Evolutionary conservation across 92 coral and sea anemone genomes (phyloP).

Genomic region (Porites cylindrica): DNA sequence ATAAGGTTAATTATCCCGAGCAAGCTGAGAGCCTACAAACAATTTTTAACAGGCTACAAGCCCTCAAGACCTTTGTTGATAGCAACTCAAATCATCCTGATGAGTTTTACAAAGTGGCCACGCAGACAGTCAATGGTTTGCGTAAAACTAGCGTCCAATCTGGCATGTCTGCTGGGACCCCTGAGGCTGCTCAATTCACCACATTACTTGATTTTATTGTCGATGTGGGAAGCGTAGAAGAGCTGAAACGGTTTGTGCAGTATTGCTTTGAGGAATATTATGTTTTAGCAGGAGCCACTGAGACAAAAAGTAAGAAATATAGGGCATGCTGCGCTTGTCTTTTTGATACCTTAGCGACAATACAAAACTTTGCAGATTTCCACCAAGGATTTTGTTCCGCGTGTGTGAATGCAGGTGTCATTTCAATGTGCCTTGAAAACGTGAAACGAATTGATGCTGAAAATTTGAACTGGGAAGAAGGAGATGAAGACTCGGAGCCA

Average conservation of each 20-base stretch:
- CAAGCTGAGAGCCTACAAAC: background rate
- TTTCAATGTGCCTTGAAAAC: slow-evolving; percentile 34
- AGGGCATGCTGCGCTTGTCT: background rate
- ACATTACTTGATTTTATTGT: background rate
- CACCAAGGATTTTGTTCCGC: slow-evolving; percentile 37
- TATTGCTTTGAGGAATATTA: slow-evolving; percentile 21
- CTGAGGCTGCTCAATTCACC: background rate
- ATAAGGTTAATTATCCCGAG: slow-evolving; percentile 3
- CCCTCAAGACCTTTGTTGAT: background rate
- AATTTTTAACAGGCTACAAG: background rate
- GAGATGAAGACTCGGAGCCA: background rate
- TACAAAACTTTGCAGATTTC: slow-evolving; percentile 28
- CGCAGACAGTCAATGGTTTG: background rate
- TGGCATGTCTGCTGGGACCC: background rate
- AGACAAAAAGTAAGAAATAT: background rate
- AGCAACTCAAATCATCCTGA: background rate
- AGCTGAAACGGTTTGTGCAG: slow-evolving; percentile 9
- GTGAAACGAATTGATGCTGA: slow-evolving; percentile 13
- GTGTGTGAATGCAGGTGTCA: slow-evolving; percentile 14
- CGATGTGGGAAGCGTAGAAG: slow-evolving; percentile 23
- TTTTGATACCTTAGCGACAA: background rate
- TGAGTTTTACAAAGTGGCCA: background rate
- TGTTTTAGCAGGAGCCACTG: background rate
- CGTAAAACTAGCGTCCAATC: background rate
- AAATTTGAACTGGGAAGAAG: slow-evolving; percentile 7